phyloP scores from a whole-genome alignment of 1,140 invertebrate species.

The Zaprionus vittiger region DNA sequence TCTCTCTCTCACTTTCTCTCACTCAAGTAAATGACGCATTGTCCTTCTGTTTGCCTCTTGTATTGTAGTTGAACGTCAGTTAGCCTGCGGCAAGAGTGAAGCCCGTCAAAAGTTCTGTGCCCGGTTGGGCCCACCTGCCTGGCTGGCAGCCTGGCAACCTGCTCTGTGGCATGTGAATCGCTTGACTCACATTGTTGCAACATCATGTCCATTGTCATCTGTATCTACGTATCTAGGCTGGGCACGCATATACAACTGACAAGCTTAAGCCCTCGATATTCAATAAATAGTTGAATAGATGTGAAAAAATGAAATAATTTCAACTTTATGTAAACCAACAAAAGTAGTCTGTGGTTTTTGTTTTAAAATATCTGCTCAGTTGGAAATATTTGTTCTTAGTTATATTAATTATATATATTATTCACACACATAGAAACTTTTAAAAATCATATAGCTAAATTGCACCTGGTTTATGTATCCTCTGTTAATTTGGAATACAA shows the following conservation, averaged over 20 bases:
- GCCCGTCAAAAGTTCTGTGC: constrained; percentile 21
- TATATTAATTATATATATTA: background rate
- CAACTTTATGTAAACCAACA: background rate
- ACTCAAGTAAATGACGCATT: constrained; percentile 45
- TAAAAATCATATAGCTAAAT: background rate
- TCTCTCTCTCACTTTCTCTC: background rate
- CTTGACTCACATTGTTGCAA: constrained; percentile 40
- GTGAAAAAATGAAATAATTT: background rate
- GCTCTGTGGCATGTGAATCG: background rate
- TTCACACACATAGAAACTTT: background rate
- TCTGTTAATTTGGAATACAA: background rate
- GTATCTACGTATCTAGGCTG: background rate
- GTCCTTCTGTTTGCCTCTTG: constrained; percentile 71
- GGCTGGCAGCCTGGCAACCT: background rate
- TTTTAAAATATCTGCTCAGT: background rate
- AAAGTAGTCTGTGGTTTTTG: background rate
- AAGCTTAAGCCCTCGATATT: background rate
- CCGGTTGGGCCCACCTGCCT: background rate
- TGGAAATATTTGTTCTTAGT: background rate
- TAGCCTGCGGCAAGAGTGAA: constrained; percentile 57
- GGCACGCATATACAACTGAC: background rate
- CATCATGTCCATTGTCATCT: constrained; percentile 56
- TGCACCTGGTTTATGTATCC: background rate
- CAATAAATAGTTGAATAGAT: background rate
- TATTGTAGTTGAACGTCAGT: constrained; percentile 53